Evolutionary conservation across 2,113 vertebrate species (phyloP).

Genomic region (Tamias sibiricus): DNA sequence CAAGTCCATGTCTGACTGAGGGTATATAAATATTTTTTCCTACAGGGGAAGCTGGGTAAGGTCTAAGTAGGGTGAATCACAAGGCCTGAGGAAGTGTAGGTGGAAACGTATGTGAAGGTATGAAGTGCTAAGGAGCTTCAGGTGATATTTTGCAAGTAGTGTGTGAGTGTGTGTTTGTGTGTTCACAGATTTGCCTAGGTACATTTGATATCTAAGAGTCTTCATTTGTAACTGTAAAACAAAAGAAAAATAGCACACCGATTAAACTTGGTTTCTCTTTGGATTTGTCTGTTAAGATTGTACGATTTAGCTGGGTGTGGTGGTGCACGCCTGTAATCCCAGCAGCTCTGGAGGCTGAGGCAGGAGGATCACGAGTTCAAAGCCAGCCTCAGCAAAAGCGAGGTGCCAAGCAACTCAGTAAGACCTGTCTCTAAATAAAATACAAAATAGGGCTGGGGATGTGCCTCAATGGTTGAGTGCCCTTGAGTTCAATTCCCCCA

Average conservation of each 20-base stretch:
- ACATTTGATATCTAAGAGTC: not conserved
- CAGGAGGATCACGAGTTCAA: too few relatives aligned
- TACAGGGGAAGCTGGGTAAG: not conserved
- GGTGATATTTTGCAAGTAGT: not conserved
- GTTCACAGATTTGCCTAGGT: not conserved
- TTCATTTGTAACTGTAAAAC: not conserved
- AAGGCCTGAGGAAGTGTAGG: not conserved
- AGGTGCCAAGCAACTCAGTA: too few relatives aligned
- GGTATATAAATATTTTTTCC: not conserved
- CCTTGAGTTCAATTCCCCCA: too few relatives aligned
- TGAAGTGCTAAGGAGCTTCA: not conserved
- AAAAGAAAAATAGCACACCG: not conserved
- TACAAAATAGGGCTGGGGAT: too few relatives aligned
- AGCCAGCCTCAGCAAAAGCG: too few relatives aligned
- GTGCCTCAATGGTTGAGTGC: too few relatives aligned
- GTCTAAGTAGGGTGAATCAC: not conserved
- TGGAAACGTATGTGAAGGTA: not conserved
- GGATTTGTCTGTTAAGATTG: not conserved
- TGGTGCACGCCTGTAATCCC: too few relatives aligned
- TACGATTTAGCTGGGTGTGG: not conserved
- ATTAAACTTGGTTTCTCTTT: conserved; percentile 10
- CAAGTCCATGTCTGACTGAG: not conserved
- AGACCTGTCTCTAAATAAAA: too few relatives aligned
- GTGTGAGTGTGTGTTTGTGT: not conserved
- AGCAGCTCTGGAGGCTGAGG: too few relatives aligned